Evolutionary conservation across 2,797 vertebrate genomes (phyloP), one percentile per base, ranked within the genome.

Genomic region (Dromococcyx pavoninus): DNA sequence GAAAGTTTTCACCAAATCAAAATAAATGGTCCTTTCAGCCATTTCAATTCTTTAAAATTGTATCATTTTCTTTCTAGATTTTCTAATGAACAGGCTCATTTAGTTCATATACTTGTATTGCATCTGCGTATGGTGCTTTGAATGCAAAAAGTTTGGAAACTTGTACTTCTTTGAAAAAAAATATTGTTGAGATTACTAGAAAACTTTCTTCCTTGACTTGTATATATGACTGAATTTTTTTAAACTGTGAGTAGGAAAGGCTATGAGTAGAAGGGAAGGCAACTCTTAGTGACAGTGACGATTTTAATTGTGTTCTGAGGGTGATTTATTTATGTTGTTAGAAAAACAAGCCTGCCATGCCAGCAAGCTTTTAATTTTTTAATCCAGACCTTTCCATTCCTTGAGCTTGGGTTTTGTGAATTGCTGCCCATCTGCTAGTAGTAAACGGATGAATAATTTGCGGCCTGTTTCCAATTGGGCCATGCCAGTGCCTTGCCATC

Each of bases 371-470:
- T 89, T 93, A 95, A 78, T 94, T 87, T 90, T 94, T 93, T 90
- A 56, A 69, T 95, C 93, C 89, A 95, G 86, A 92, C 83, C 69
- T 87, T 96, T 95, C 82, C 24, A 82, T 94, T 96, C 96, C 95
- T 97, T 97, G 94, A 95, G 92, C 89, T 98, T 97, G 97, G 96
- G 96, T 97, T 96, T 90, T 94, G 74, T 94, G 53, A 88, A 30
- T 80, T 13, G 27, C 67, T 95, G 77, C 94, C 96, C 97, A 97
- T 98, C 98, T 98, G 98, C 91, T 95, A 82, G 85, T 93, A 96
- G 97, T 96, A 97, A 97, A 96, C 16, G 87, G 96, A 90, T 94
- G 96, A 96, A 94, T 97, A 96, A 97, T 58, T 95, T 96, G 86
- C 4, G 41, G 95, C 93, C 92, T 76, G 46, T 70, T 94, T 97